Conservation (phyloP, 2,113 vertebrate genomes). For the Telmatochromis brachygnathus region DNA sequence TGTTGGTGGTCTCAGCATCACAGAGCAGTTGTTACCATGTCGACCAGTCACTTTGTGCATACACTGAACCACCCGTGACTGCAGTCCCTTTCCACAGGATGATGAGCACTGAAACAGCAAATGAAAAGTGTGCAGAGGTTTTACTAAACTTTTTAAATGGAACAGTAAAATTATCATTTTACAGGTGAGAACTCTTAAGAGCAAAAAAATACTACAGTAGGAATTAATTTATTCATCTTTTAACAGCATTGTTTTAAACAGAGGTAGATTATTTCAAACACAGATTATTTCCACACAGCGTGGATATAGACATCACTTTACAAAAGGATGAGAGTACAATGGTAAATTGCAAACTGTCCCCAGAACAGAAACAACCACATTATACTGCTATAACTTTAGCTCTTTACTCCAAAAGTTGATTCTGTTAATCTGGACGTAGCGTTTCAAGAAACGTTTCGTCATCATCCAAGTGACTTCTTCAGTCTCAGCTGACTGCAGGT, state of each 20-base stretch:
- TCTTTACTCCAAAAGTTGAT: neutral
- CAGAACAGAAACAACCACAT: neutral
- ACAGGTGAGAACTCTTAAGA: neutral
- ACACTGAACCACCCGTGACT: conserved; percentile 94
- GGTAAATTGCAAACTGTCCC: neutral
- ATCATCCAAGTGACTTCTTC: rapidly evolving
- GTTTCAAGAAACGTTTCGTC: rapidly evolving
- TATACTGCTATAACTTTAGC: neutral
- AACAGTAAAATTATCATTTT: neutral
- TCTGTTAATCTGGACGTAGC: rapidly evolving
- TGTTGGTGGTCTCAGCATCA: conserved; percentile 76
- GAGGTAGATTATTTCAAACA: neutral
- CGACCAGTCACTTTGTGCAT: conserved; percentile 95
- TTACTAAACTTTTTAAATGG: neutral
- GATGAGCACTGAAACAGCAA: conserved; percentile 81
- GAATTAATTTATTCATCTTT: neutral
- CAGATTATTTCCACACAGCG: neutral
- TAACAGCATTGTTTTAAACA: neutral
- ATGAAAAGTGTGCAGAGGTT: neutral
- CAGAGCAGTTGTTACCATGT: conserved; percentile 84
- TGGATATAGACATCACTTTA: neutral
- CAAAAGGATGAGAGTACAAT: neutral
- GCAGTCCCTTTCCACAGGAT: conserved; percentile 90
- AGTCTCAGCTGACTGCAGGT: neutral
- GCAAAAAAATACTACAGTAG: neutral